Evolutionary conservation across 2,113 vertebrate species (phyloP).

Genomic region (Boulengeromyrus knoepffleri): DNA sequence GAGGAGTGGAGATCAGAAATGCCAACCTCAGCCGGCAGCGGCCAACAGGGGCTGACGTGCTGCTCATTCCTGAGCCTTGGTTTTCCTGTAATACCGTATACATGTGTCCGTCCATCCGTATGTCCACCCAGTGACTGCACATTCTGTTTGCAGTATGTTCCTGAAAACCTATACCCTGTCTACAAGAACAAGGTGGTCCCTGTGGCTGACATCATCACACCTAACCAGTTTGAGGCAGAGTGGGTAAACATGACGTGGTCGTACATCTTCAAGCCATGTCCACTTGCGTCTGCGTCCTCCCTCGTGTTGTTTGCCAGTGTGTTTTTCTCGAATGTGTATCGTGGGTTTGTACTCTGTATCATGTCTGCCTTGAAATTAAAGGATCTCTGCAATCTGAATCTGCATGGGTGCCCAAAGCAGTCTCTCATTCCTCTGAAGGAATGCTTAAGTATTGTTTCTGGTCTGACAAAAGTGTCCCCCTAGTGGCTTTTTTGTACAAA

Average conservation of each 20-base stretch:
- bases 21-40: not conserved
- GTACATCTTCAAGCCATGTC: not conserved
- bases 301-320: not conserved
- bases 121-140: not conserved
- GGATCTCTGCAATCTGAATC: not conserved
- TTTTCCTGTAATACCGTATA: not conserved
- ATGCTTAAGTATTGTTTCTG: not conserved
- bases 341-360: not conserved
- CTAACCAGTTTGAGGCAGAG: conserved; percentile 98
- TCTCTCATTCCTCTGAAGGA: not conserved
- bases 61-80: not conserved
- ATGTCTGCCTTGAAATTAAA: not conserved
- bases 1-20: not conserved
- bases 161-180: conserved; percentile 85
- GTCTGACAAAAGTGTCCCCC: not conserved
- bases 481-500: not conserved
- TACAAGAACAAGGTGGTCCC: conserved; percentile 92
- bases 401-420: not conserved
- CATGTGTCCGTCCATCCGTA: not conserved
- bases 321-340: rapidly evolving
- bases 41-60: not conserved
- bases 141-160: conserved; percentile 74
- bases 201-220: conserved; percentile 92
- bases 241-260: conserved; percentile 59
- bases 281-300: not conserved